Evolutionary conservation across 2,797 vertebrate species (phyloP), one percentile per base, ranked within the genome.

Genomic region (Oreonectes daqikongensis): DNA sequence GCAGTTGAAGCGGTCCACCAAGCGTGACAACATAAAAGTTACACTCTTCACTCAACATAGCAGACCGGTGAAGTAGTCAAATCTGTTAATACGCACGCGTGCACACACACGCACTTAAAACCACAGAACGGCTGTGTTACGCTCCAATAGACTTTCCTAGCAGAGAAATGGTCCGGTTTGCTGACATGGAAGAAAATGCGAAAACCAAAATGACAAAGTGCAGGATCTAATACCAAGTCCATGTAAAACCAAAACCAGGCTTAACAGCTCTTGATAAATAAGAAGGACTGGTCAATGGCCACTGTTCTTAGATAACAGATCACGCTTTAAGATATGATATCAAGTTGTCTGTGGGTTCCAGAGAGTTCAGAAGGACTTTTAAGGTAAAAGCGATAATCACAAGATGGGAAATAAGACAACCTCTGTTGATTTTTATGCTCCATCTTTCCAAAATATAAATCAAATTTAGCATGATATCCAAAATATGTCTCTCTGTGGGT

Each of bases 401-500:
- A 48, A 14, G 2, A 7, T 14, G 10, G 66, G 2, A 7, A 32
- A 8, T 35, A 35, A 8, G 32, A 35, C 32, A 35, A 35, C 32
- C 7, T 35, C 9, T 6, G 32, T 8, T 1, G 32, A 9, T 35
- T 8, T 35, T 35, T 2, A 35, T 35, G 32, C 30, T 28, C 20
- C 35, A 15, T 64, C 44, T n/a, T 22, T 52, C 20, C 11, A 3
- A 53, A 52, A 53, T 32, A 28, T 63, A 48, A 40, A 57, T 24
- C 38, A 68, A 68, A 69, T 60, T 50, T 60, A 61, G 65, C 15
- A 40, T 38, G 42, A 76, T 22, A 40, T 17, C 15, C 5, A 24
- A 35, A 20, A n/a, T 14, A 35, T 40, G n/a, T 5, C 10, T 42
- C 44, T 88, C 84, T 90, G 89, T 64, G 61, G 9, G 24, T 28